Evolutionary conservation across 2,888 invertebrate genomes (phyloP).

Genomic region (Carpatolechia fugitivella): DNA sequence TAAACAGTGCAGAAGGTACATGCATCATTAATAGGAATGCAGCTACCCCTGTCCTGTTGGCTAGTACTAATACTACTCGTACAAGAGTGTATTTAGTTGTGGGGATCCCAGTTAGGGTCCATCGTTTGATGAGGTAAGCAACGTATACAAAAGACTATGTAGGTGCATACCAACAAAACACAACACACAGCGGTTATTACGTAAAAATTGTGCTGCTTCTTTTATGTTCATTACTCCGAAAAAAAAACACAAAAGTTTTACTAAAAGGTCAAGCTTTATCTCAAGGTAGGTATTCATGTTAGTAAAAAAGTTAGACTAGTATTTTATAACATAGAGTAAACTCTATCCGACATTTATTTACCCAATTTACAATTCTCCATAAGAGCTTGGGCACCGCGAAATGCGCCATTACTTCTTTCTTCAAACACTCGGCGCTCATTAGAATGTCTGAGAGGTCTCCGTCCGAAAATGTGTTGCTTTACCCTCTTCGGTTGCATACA

Average conservation of each 20-base stretch:
- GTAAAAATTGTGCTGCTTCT: too few relatives aligned
- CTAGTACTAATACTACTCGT: background rate
- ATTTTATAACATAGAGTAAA: background rate
- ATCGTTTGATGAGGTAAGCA: conserved; percentile 1
- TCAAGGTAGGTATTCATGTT: too few relatives aligned
- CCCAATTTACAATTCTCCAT: conserved; percentile 7
- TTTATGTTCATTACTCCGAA: too few relatives aligned
- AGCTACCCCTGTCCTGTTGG: conserved; percentile 40
- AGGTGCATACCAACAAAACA: too few relatives aligned
- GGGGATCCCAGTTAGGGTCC: conserved; percentile 1
- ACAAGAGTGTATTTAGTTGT: conserved; percentile 1
- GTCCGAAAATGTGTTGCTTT: conserved; percentile 51
- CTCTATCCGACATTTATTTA: conserved; percentile 4
- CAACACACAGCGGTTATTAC: too few relatives aligned
- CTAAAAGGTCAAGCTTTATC: too few relatives aligned
- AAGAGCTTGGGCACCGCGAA: background rate
- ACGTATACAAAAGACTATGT: too few relatives aligned
- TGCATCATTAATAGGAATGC: conserved; percentile 73
- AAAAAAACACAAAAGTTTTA: too few relatives aligned
- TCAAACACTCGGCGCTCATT: conserved; percentile 52
- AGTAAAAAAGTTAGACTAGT: too few relatives aligned
- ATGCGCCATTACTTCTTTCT: conserved; percentile 5
- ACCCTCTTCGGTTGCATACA: conserved; percentile 52
- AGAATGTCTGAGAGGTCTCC: conserved; percentile 61
- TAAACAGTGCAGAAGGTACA: conserved; percentile 61